Evolutionary conservation across 2,797 vertebrate species (phyloP).

Genomic region (Clarias pachynema): DNA sequence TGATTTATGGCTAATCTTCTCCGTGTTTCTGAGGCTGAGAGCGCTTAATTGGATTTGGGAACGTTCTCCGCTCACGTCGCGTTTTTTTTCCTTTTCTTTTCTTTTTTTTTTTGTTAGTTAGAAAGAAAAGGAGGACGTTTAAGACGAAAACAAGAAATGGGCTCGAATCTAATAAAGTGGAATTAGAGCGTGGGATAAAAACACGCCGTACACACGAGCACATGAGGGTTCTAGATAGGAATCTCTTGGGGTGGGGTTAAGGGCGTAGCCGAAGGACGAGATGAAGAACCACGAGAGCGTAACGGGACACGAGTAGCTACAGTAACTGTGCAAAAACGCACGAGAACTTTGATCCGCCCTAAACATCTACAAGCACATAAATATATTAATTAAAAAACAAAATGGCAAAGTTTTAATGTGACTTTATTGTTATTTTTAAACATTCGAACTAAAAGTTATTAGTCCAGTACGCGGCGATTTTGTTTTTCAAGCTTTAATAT

Average conservation of each 20-base stretch:
- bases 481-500: background rate
- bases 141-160: background rate
- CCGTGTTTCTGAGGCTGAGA: slow-evolving; percentile 66
- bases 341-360: background rate
- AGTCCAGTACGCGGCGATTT: background rate
- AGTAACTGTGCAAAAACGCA: background rate
- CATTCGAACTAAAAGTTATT: too few species aligned
- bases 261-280: background rate
- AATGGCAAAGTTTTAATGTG: background rate
- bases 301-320: background rate
- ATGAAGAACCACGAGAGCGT: background rate
- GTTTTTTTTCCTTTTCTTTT: slow-evolving; percentile 30
- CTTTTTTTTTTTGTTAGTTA: background rate
- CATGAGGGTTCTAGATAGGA: background rate
- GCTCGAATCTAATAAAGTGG: slow-evolving; percentile 11
- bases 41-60: slow-evolving; percentile 68
- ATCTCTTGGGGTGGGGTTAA: too few species aligned
- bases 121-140: slow-evolving; percentile 29
- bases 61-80: slow-evolving; percentile 59
- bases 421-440: background rate
- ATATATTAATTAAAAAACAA: background rate
- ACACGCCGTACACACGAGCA: background rate
- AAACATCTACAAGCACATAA: background rate
- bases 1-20: slow-evolving; percentile 77
- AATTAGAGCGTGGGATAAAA: background rate